Conservation (phyloP, 2,113 vertebrate species). For the Cyanistes caeruleus region DNA sequence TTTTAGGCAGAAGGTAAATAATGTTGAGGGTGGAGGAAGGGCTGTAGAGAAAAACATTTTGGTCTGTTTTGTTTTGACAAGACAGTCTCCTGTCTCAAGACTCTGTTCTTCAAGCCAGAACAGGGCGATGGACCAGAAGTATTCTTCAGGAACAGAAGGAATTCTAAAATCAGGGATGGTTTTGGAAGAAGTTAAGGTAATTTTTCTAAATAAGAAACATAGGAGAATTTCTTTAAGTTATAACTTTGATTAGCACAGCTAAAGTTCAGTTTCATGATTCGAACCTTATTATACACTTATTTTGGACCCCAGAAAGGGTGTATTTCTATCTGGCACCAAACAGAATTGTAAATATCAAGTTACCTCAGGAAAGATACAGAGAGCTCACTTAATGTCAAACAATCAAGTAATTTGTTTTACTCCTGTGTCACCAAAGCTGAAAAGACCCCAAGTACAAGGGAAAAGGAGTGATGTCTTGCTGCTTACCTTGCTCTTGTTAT, state of each 20-base stretch:
- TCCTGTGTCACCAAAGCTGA: background rate
- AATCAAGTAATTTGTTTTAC: background rate
- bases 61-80: background rate
- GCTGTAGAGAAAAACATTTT: background rate
- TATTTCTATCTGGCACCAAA: background rate
- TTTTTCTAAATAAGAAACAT: background rate
- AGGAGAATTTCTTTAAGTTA: background rate
- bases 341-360: background rate
- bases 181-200: background rate
- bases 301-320: background rate
- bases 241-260: background rate
- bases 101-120: background rate
- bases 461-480: background rate
- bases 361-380: background rate
- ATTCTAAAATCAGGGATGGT: background rate
- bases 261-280: background rate
- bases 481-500: background rate
- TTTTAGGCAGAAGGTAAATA: background rate
- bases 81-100: background rate
- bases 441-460: background rate
- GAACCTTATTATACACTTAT: background rate
- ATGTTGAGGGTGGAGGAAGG: accelerated
- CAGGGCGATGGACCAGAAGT: background rate
- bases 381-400: background rate
- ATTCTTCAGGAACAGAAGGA: background rate